Evolutionary conservation across 2,113 vertebrate species (phyloP).

Genomic region (Corydoras sp.): DNA sequence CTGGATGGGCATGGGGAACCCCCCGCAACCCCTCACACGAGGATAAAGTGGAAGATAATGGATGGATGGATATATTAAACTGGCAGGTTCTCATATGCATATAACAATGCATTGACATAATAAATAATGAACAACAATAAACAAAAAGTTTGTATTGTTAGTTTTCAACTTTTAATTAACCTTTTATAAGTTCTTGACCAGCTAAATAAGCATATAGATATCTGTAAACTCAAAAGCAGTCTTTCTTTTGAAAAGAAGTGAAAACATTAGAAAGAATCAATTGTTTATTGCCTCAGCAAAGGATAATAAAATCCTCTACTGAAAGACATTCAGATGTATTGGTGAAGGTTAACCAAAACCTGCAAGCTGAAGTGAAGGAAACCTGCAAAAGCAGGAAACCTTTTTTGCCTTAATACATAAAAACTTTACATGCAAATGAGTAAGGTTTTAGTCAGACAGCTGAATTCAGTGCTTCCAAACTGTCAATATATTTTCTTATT

Average conservation of each 20-base stretch:
- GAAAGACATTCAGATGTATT: too few relatives aligned
- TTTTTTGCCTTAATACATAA: background rate
- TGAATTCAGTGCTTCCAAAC: background rate
- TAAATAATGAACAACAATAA: too few relatives aligned
- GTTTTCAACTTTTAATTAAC: too few relatives aligned
- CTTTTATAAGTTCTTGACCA: background rate
- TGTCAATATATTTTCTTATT: too few relatives aligned
- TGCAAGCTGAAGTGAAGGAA: background rate
- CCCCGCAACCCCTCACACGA: too few relatives aligned
- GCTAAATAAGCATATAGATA: conserved; percentile 28
- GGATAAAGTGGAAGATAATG: too few relatives aligned
- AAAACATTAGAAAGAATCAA: conserved; percentile 32
- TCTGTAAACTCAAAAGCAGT: conserved; percentile 1
- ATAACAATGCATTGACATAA: too few relatives aligned
- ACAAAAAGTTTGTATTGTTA: too few relatives aligned
- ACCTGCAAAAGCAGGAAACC: conserved; percentile 2
- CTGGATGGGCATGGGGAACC: too few relatives aligned
- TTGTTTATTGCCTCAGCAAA: conserved; percentile 19
- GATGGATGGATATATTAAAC: too few relatives aligned
- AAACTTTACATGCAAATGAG: background rate
- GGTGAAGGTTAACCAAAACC: too few relatives aligned
- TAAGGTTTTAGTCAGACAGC: background rate
- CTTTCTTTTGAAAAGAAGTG: conserved; percentile 24
- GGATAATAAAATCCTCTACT: background rate
- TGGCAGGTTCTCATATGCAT: too few relatives aligned